phyloP scores from a whole-genome alignment of 2,113 vertebrate species.

The Cathartes aura region DNA sequence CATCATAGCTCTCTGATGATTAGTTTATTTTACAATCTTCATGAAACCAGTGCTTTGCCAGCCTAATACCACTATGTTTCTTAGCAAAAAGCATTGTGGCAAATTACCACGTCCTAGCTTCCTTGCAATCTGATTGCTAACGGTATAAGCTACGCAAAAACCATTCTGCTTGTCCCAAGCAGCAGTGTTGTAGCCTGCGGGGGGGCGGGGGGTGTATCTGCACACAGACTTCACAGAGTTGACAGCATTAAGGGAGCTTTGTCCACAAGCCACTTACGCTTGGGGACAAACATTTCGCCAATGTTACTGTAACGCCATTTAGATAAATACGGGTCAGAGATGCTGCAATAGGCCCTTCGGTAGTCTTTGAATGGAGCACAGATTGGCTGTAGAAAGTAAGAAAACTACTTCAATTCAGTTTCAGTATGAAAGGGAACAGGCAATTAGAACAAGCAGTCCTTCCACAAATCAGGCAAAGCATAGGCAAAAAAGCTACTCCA shows the following conservation, averaged over 20 bases:
- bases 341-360: slow-evolving; percentile 77
- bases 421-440: slow-evolving; percentile 78
- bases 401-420: slow-evolving; percentile 75
- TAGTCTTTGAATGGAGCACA: slow-evolving; percentile 86
- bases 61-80: neutral
- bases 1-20: neutral
- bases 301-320: neutral
- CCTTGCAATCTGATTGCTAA: neutral
- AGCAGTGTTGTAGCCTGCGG: neutral
- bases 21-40: neutral
- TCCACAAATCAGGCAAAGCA: slow-evolving; percentile 81
- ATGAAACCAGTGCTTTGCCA: slow-evolving; percentile 5
- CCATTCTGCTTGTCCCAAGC: neutral
- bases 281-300: neutral
- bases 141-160: neutral
- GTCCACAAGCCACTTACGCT: slow-evolving; percentile 44
- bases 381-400: slow-evolving; percentile 78
- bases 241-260: neutral
- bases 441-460: slow-evolving; percentile 84
- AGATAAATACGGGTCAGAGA: slow-evolving; percentile 4
- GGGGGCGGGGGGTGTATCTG: neutral
- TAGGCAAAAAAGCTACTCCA: slow-evolving; percentile 83
- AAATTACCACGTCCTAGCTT: neutral
- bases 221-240: neutral
- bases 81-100: neutral